Evolutionary conservation across 2,797 vertebrate genomes (phyloP), one percentile per base, ranked within the genome.

Genomic region (Emys orbicularis): DNA sequence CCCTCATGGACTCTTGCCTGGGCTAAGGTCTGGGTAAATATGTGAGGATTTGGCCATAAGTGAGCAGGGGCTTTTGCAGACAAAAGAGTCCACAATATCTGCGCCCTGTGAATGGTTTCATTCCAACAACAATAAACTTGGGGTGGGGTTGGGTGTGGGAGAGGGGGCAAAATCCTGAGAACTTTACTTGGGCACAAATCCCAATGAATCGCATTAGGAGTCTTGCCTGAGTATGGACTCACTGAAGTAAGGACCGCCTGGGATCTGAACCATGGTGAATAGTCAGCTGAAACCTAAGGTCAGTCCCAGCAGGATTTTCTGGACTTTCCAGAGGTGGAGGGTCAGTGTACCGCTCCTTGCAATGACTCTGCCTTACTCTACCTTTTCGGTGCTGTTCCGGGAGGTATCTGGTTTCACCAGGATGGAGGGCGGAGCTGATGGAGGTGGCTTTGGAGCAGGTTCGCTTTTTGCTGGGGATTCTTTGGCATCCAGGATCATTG

Each of bases 371-470:
- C 2, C 0, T n/a, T 0, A 1, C 52, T 8, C 8, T 98, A 99
- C 99, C 99, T 99, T 99, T 65, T 99, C 99, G 1, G 89, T 94
- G 77, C 95, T 98, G 96, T 98, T 98, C 97, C 98, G 99, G 91
- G 98, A 97, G 52, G 98, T 97, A 79, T 99, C 99, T n/a, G 99
- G 99, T 95, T 99, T 99, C 95, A 99, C 98, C 79, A 99, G 98
- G 98, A 99, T 99, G 18, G 99, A 99, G 0, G 99, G 99, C 1
- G 99, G 99, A 31, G 98, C 98, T 2, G 97, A 98, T 0, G 97
- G 84, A 0, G 97, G 98, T 0, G 98, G 98, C 95, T 98, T 99
- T 8, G 98, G 96, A 57, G 89, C 96, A 0, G 97, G 91, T 68
- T 99, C 99, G 5, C 98, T 98, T 88, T 96, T 98, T 50, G 85